Evolutionary conservation across 1,140 invertebrate species (phyloP).

Genomic region (Leptopilina boulardi): DNA sequence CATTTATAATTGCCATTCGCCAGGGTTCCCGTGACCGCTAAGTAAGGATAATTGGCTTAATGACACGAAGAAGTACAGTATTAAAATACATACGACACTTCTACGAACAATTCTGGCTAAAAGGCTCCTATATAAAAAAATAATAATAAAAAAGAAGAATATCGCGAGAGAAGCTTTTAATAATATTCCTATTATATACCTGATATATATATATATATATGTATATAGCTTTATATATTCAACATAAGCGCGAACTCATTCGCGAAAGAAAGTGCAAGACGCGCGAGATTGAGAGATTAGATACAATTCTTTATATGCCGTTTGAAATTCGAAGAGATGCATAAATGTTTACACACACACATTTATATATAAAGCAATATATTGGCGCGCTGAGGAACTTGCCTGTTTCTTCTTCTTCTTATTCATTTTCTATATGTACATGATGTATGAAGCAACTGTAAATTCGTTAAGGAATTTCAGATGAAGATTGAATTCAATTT

Average conservation of each 20-base stretch:
- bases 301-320: slow-evolving; percentile 6
- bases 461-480: slow-evolving; percentile 26
- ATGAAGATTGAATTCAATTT: slow-evolving; percentile 30
- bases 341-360: slow-evolving; percentile 26
- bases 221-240: neutral
- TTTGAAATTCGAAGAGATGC: slow-evolving; percentile 28
- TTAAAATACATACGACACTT: slow-evolving; percentile 54
- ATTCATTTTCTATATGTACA: neutral
- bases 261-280: slow-evolving; percentile 19
- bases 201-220: too few relatives aligned
- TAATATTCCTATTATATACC: neutral
- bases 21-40: slow-evolving; percentile 25
- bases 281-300: slow-evolving; percentile 25
- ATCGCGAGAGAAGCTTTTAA: slow-evolving; percentile 6
- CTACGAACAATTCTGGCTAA: slow-evolving; percentile 25
- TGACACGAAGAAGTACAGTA: slow-evolving; percentile 52
- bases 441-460: slow-evolving; percentile 26
- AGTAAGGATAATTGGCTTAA: slow-evolving; percentile 58
- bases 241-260: slow-evolving; percentile 21
- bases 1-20: slow-evolving; percentile 57
- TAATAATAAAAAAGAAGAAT: slow-evolving; percentile 47
- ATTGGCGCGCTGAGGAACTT: slow-evolving; percentile 2
- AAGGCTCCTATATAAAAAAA: slow-evolving; percentile 9
- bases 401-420: neutral
- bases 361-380: too few relatives aligned